Percentiles rank a stretch among this genome's conserved stretches.
Conservation (phyloP, 2,888 invertebrate species). For the Archips xylosteana region DNA sequence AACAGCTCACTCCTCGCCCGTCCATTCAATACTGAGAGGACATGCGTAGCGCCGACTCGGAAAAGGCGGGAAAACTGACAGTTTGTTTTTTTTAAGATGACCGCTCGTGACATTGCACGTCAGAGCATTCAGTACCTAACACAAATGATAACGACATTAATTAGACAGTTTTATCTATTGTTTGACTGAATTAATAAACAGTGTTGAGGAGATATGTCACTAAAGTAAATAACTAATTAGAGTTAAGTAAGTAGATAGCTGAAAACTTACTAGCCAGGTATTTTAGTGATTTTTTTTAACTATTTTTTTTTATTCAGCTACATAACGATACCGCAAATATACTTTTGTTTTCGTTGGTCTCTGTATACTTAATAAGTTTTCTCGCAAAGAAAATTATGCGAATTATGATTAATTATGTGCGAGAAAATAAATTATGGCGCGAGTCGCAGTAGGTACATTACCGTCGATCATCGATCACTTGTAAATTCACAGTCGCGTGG, state of each 20-base stretch:
- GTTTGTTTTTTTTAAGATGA: conserved; percentile 60
- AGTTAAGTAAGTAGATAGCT: background rate
- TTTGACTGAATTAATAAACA: conserved; percentile 5
- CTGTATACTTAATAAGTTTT: too few relatives aligned
- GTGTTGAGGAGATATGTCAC: conserved; percentile 7
- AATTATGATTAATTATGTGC: too few relatives aligned
- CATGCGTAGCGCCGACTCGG: conserved; percentile 71
- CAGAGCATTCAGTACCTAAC: conserved; percentile 17
- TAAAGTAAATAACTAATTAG: conserved; percentile 17
- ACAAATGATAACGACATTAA: conserved; percentile 22
- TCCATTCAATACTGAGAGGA: conserved; percentile 77
- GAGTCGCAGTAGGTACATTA: too few relatives aligned
- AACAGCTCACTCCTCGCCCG: conserved; percentile 57
- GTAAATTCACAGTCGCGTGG: too few relatives aligned
- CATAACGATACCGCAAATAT: too few relatives aligned
- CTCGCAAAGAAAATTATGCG: too few relatives aligned
- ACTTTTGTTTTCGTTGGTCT: too few relatives aligned
- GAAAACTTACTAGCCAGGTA: background rate
- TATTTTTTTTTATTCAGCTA: too few relatives aligned
- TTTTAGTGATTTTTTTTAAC: too few relatives aligned
- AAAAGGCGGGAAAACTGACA: conserved; percentile 78
- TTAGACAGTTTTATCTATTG: conserved; percentile 8
- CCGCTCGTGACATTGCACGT: conserved; percentile 30
- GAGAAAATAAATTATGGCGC: too few relatives aligned
- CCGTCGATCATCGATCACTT: too few relatives aligned